Base-by-base conservation (phyloP, 2,888 invertebrate species). In the Drosophila neonasuta region DNA sequence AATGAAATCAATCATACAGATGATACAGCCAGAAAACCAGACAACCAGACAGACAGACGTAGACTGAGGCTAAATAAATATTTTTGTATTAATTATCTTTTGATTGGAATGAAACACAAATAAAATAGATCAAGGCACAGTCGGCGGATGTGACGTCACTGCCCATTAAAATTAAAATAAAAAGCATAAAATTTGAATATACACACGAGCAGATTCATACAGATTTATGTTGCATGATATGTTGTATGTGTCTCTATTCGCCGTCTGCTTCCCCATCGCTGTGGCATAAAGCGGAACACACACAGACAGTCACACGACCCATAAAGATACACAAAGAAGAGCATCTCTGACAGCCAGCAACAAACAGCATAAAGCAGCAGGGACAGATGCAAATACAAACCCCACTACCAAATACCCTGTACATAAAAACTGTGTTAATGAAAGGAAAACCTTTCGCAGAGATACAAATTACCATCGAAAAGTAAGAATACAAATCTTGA, bases 261-360 rank as follows among this genome's bases (percentile, higher is more conserved):
- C 30, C 24, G 42, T 65, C 20, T 44, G 51, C 46, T 50, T 60
- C 55, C 20, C 15, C 20, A 56, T 45, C 32, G 41, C 45, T 30
- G 42, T 39, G 42, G 54, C 54, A 45, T 56, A 17, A 49, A 41
- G 50, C 39, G 50, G 56, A 57, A 63, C 59, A 58, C 67, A 68
- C 60, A 68, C 60, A 68, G 50, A 63, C 36, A 17, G 60, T 39
- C 60, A 20, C 56, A 17, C 54, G 63, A 74, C 68, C 75, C 76
- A 74, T 68, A 74, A 74, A 75, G 71, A 71, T 64, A 46, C 55
- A 61, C 71, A 71, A 75, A 63, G 76, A 60, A 75, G 42, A 68
- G 71, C 42, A 75, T 71, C 60, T 75, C 63, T 75, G 74, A 74
- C 74, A 74, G 63, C 60, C 63, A 61, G 64, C 73, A 72, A 74